Percentiles rank a stretch among this genome's conserved stretches.
These are phyloP conservation scores for Gonocerus acuteangulatus DNA, from an alignment of 2,888 invertebrate genomes.

Conservation along the genomic window DNA sequence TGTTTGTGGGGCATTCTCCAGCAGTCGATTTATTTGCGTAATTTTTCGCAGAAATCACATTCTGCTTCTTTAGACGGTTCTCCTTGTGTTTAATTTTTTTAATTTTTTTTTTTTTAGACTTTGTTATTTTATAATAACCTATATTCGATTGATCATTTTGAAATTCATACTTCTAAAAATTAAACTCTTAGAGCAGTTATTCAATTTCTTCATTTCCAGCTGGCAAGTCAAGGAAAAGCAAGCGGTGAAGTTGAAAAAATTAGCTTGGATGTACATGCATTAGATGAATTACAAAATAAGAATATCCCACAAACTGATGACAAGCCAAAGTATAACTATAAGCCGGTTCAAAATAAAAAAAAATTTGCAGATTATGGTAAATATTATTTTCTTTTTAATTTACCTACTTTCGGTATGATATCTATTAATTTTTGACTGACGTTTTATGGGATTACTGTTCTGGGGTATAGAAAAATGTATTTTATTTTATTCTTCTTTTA, in stretches of 20 bases:
- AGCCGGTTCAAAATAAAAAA: slow-evolving; percentile 47
- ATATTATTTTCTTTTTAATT: not conserved
- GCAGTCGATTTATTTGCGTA: too few species aligned
- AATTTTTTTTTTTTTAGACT: too few species aligned
- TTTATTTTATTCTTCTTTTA: too few species aligned
- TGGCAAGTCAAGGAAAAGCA: slow-evolving; percentile 80
- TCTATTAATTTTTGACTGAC: not conserved
- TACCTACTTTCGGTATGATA: not conserved
- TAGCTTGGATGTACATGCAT: slow-evolving; percentile 89
- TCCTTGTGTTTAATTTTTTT: not conserved
- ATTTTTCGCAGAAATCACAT: too few species aligned
- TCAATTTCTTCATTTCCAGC: too few species aligned
- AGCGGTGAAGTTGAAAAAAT: slow-evolving; percentile 73
- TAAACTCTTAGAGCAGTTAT: too few species aligned
- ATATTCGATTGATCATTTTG: too few species aligned
- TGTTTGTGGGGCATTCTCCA: too few species aligned
- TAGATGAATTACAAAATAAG: slow-evolving; percentile 76
- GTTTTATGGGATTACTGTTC: too few species aligned
- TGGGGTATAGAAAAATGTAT: too few species aligned
- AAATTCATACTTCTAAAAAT: not conserved
- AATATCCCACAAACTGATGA: slow-evolving; percentile 80
- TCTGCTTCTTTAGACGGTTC: too few species aligned
- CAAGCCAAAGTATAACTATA: slow-evolving; percentile 83
- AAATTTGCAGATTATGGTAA: slow-evolving; percentile 32
- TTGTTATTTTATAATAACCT: too few species aligned